phyloP scores from a whole-genome alignment of 2,888 invertebrate species.

The Himalopsyche anomala region DNA sequence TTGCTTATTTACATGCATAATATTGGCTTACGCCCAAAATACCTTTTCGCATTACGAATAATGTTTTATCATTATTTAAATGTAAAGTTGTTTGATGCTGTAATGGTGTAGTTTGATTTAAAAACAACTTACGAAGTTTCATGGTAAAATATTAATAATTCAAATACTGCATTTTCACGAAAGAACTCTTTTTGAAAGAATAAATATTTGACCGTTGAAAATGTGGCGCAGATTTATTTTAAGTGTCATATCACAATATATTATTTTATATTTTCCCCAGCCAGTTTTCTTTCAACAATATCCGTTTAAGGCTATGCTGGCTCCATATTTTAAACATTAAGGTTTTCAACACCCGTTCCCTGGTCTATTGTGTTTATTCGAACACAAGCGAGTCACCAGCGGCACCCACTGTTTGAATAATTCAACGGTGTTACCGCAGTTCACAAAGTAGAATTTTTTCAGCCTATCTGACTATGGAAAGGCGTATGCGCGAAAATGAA shows the following conservation, averaged over 20 bases:
- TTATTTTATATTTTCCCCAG: neutral
- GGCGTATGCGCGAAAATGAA: neutral
- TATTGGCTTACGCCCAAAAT: too few relatives aligned
- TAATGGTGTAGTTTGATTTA: too few relatives aligned
- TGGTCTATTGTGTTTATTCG: conserved; percentile 16
- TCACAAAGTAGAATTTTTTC: conserved; percentile 20
- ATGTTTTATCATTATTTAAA: too few relatives aligned
- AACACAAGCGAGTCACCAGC: conserved; percentile 19
- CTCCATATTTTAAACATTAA: conserved; percentile 12
- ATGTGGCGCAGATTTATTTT: neutral
- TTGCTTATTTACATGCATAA: too few relatives aligned
- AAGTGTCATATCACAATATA: neutral
- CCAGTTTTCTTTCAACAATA: conserved; percentile 6
- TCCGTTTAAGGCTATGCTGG: conserved; percentile 14
- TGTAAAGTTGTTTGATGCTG: too few relatives aligned
- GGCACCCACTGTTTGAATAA: conserved; percentile 6
- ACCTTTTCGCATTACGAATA: too few relatives aligned
- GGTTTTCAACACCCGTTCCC: neutral
- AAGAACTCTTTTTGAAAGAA: too few relatives aligned
- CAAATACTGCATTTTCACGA: too few relatives aligned
- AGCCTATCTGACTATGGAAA: neutral
- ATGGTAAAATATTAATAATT: too few relatives aligned
- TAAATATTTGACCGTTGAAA: too few relatives aligned
- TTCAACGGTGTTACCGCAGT: conserved; percentile 21
- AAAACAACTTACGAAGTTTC: too few relatives aligned